Evolutionary conservation across 2,113 vertebrate genomes (phyloP), one percentile per base, ranked within the genome.

Genomic region (Benitochromis conjunctus): DNA sequence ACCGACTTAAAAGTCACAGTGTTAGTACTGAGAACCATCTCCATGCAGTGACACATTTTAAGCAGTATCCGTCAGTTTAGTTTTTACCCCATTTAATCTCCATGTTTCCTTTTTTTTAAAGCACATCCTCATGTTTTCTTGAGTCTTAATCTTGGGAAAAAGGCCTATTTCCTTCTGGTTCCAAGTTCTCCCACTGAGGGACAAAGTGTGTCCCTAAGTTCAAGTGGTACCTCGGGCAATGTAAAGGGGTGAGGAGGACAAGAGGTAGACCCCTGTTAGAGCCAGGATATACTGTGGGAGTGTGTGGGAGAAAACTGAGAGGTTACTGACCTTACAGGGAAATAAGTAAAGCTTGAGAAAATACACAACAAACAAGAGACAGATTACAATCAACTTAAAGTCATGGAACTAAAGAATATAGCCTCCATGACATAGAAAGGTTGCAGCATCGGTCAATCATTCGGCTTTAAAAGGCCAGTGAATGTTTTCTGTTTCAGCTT

Each of bases 151-250:
- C 90, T 94, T 94, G 92, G 93, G 90, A 87, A 93, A 93, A 93
- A 82, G 91, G 66, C 58, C 84, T 83, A 91, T 92, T 94, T 95
- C 94, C 94, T 93, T 83, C 85, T 87, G 76, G 81, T 94, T 92
- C 95, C 92, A 93, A 94, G 92, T 91, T 94, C 94, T 95, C 96
- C 95, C 93, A 94, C 95, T 91, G 93, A 95, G 95, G 94, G 92
- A 92, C 86, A 53, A 84, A 95, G 89, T 71, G 93, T 90, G 94
- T 94, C 95, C 93, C 91, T 91, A 92, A 92, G 95, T 96, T 96
- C 96, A 96, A 91, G 89, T 86, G 55, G 87, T 82, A 93, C 95
- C 95, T 80, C 85, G 26, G 95, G 96, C 96, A 83, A 93, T 86
- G 71, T 36, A 58, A 58, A 91, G 91, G 87, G 90, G 90, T 86